Conservation (phyloP, 2,888 invertebrate genomes). For the Caenorhabditis imperialis region DNA sequence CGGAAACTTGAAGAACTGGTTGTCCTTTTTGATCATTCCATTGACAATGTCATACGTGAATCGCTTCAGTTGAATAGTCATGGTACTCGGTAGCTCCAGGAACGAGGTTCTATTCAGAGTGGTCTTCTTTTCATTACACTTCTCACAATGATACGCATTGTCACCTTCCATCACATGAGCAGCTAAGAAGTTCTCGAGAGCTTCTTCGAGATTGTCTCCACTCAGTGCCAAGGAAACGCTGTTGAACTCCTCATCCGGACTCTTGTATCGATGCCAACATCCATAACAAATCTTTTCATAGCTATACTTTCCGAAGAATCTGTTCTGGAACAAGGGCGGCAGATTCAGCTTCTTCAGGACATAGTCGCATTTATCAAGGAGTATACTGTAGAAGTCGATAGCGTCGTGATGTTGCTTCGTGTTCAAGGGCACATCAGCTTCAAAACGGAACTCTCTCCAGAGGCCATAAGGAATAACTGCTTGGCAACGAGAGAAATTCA, state of each 20-base stretch:
- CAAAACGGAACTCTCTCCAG: slow-evolving; percentile 81
- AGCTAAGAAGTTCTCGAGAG: slow-evolving; percentile 81
- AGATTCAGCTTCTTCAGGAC: slow-evolving; percentile 79
- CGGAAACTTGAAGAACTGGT: slow-evolving; percentile 81
- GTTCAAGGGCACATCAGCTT: slow-evolving; percentile 81
- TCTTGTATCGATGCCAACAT: slow-evolving; percentile 80
- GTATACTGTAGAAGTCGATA: slow-evolving; percentile 81
- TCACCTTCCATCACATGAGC: slow-evolving; percentile 81
- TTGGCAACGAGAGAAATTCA: slow-evolving; percentile 80
- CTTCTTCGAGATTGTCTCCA: slow-evolving; percentile 55
- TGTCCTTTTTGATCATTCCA: slow-evolving; percentile 81
- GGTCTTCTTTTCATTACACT: slow-evolving; percentile 80
- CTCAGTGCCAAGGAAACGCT: slow-evolving; percentile 56
- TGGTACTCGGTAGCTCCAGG: slow-evolving; percentile 80
- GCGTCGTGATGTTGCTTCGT: slow-evolving; percentile 81
- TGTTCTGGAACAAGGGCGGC: slow-evolving; percentile 80
- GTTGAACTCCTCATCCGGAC: slow-evolving; percentile 58
- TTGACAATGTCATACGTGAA: slow-evolving; percentile 82
- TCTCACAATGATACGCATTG: slow-evolving; percentile 81
- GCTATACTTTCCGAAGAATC: slow-evolving; percentile 81
- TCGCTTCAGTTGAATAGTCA: slow-evolving; percentile 81
- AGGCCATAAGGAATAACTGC: slow-evolving; percentile 80
- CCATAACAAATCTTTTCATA: slow-evolving; percentile 82
- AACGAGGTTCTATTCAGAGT: slow-evolving; percentile 81
- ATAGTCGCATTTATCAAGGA: slow-evolving; percentile 81